Evolutionary conservation across 1,140 invertebrate genomes (phyloP), one percentile per base, ranked within the genome.

Genomic region (Drosophila asahinai): DNA sequence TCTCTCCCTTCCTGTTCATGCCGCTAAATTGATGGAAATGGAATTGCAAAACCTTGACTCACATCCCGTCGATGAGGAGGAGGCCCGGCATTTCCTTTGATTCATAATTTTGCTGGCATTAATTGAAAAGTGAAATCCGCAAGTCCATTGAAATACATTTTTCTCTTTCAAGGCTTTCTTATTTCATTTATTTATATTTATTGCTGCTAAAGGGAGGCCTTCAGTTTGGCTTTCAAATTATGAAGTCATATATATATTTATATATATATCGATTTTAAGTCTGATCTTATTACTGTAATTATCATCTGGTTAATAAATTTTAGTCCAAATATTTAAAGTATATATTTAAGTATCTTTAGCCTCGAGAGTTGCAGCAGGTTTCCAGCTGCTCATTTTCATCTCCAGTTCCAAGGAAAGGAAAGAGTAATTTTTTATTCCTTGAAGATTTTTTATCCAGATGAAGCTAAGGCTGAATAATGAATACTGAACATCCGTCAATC

Each of bases 121-220:
- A 80, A 86, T 83, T 86, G 63, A 86, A 83, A 87, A 59, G 66
- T 63, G 36, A 82, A 79, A 87, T 61, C 64, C 68, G 25, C 30
- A 72, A 74, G 51, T 55, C 58, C 70, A 68, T 81, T 83, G 52
- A 83, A 76, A 60, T 57, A 57, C 19, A 49, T 71, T 67, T 81
- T 61, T 67, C 40, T 22, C 30, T 43, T 25, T 51, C 55, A 38
- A 17, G 55, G 19, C 25, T 54, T 43, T 27, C 33, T 54, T 36
- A 25, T 14, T 66, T 43, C 11, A 40, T 47, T 66, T 48, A 47
- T 27, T 48, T 66, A 17, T 49, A 6, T 33, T 49, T 67, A 45
- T 55, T 22, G 19, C 36, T 47, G 19, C 25, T 49, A 38, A 77
- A 49, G 12, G 15, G n/a, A 14, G 43, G n/a, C 36, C 33, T 57